Conservation (phyloP, 1,140 invertebrate genomes). For the Drosophila nannoptera region DNA sequence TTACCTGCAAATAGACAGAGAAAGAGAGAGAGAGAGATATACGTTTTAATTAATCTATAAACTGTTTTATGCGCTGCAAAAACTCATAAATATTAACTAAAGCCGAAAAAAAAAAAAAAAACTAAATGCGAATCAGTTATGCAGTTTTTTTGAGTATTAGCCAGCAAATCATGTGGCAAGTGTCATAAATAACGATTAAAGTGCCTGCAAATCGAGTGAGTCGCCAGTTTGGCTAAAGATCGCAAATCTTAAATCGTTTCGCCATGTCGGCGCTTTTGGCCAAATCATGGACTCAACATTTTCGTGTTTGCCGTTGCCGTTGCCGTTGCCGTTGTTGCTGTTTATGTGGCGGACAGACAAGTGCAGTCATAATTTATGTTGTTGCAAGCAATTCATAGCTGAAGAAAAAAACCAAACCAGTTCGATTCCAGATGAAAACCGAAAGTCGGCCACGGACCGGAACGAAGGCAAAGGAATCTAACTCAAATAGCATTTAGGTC, state of each 20-base stretch:
- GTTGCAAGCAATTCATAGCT: constrained; percentile 21
- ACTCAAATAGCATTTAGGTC: background rate
- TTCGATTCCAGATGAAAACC: constrained; percentile 9
- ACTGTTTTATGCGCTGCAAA: constrained; percentile 31
- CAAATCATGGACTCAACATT: constrained; percentile 4
- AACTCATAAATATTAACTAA: constrained; percentile 7
- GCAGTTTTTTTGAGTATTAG: constrained; percentile 39
- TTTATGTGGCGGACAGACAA: constrained; percentile 21
- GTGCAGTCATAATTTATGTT: constrained; percentile 67
- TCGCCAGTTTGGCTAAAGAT: constrained; percentile 4
- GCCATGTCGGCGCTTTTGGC: constrained; percentile 35
- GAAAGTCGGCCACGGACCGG: background rate
- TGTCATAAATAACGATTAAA: constrained; percentile 62
- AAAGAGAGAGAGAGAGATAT: constrained; percentile 8
- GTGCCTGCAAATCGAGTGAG: constrained; percentile 16
- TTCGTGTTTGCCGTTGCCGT: too few relatives aligned
- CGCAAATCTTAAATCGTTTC: constrained; percentile 31
- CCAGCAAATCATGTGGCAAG: constrained; percentile 54
- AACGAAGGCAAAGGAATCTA: background rate
- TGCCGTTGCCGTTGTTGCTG: background rate
- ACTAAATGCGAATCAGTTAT: constrained; percentile 28
- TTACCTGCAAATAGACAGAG: constrained; percentile 61
- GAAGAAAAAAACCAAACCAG: constrained; percentile 1
- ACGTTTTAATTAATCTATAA: constrained; percentile 65
- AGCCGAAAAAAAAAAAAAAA: constrained; percentile 1